These are phyloP conservation scores for Brachionus asplanchnoidis DNA, from an alignment of 1,140 invertebrate species.

Conservation along the genomic window DNA sequence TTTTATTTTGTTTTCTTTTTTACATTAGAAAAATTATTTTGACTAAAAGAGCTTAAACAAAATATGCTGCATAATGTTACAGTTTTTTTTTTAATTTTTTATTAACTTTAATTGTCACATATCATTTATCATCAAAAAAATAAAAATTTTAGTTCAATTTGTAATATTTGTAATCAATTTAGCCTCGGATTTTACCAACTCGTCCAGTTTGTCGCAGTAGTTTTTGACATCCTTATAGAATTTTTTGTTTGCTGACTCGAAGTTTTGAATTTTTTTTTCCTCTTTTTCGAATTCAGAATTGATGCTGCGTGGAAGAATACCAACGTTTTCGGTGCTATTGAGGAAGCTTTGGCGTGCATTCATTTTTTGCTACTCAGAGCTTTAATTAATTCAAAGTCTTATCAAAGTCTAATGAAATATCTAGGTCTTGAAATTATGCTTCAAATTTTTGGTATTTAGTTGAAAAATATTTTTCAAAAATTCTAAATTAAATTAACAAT, in stretches of 20 bases:
- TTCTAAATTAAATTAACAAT: background rate
- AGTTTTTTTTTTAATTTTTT: no score
- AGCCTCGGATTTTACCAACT: background rate
- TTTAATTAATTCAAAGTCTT: background rate
- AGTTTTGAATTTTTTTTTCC: constrained; percentile 40
- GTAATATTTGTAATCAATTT: constrained; percentile 19
- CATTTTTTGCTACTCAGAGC: background rate
- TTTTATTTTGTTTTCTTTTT: no score
- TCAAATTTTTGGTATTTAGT: background rate
- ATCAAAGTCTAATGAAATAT: background rate
- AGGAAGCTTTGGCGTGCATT: constrained; percentile 2
- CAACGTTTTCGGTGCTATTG: background rate
- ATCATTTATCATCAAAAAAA: no score
- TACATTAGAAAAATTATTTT: no score
- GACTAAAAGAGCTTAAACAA: no score
- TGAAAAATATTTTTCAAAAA: background rate
- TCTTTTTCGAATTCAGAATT: constrained; percentile 36
- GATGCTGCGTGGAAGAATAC: background rate
- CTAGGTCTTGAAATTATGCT: background rate
- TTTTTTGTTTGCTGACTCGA: constrained; percentile 30
- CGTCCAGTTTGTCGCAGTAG: constrained; percentile 35
- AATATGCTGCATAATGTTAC: no score
- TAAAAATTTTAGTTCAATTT: no score
- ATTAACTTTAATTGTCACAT: no score
- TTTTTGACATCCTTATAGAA: constrained; percentile 29